Conservation (phyloP, 2,797 vertebrate genomes). For the Tarsius wallacei region DNA sequence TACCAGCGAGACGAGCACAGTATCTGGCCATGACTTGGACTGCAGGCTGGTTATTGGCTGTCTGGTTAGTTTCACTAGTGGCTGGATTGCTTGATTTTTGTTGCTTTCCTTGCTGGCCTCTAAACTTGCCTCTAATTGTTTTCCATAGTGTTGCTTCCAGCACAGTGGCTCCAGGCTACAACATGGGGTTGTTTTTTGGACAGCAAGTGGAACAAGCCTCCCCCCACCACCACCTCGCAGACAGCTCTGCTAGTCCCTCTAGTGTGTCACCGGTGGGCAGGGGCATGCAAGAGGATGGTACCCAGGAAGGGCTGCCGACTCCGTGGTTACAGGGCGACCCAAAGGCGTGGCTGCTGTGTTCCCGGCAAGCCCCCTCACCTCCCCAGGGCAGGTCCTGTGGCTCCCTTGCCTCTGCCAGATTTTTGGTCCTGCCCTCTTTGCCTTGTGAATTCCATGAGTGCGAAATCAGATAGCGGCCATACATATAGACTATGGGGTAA, state of each 20-base stretch:
- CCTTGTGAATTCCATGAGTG: fast-evolving
- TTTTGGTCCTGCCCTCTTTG: neutral
- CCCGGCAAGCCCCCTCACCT: neutral
- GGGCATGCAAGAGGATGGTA: fast-evolving
- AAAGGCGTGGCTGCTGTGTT: neutral
- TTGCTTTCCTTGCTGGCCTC: fast-evolving
- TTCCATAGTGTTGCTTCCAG: fast-evolving
- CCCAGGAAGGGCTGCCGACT: neutral
- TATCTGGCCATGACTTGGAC: neutral
- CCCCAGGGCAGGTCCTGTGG: neutral
- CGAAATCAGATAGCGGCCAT: neutral
- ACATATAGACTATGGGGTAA: fast-evolving
- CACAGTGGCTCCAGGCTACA: neutral
- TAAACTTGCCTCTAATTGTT: fast-evolving
- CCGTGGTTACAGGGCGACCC: neutral
- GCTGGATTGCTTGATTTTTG: fast-evolving
- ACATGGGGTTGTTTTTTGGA: neutral
- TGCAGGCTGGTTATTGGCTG: neutral
- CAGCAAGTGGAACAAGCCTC: too few relatives aligned
- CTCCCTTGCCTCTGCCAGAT: neutral
- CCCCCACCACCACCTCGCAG: neutral
- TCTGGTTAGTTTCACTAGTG: neutral
- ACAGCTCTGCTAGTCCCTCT: neutral
- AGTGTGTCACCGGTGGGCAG: fast-evolving
- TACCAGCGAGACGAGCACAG: fast-evolving